Conservation (phyloP, 2,888 invertebrate species). For the Trissolcus brochymenae region DNA sequence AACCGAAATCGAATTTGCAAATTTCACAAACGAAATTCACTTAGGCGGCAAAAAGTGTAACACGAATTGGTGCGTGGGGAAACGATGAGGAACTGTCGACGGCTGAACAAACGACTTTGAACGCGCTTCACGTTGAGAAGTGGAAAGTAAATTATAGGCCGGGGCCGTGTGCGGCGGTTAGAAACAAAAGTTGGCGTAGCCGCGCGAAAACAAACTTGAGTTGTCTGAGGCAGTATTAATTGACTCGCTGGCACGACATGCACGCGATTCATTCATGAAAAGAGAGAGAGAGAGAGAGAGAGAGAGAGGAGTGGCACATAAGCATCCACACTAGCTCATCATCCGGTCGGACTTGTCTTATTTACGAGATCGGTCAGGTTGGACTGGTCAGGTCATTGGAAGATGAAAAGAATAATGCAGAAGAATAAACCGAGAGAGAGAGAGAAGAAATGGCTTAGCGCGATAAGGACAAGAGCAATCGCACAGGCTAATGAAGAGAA, state of each 20-base stretch:
- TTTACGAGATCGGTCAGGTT: slow-evolving; percentile 37
- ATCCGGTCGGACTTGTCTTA: slow-evolving; percentile 11
- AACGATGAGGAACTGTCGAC: neutral
- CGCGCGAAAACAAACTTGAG: slow-evolving; percentile 17
- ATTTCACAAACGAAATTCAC: no score
- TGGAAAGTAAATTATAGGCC: slow-evolving; percentile 34
- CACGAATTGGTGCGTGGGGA: neutral
- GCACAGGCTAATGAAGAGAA: slow-evolving; percentile 41
- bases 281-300: slow-evolving; percentile 21
- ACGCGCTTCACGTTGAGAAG: slow-evolving; percentile 7
- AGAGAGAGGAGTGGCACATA: slow-evolving; percentile 16
- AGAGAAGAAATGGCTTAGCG: slow-evolving; percentile 35
- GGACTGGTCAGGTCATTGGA: slow-evolving; percentile 37
- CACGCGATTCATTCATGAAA: slow-evolving; percentile 74
- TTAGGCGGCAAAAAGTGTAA: neutral
- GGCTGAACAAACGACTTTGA: slow-evolving; percentile 10
- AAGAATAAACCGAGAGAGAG: slow-evolving; percentile 43
- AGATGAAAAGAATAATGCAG: slow-evolving; percentile 35
- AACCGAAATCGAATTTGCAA: no score
- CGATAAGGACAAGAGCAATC: slow-evolving; percentile 29
- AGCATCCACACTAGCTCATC: slow-evolving; percentile 16
- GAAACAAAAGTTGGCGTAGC: slow-evolving; percentile 37
- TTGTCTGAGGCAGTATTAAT: slow-evolving; percentile 61
- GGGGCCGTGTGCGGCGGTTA: slow-evolving; percentile 7
- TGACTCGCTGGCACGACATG: slow-evolving; percentile 64